Evolutionary conservation across 2,888 invertebrate genomes (phyloP).

Genomic region (Palloptera scutellata): DNA sequence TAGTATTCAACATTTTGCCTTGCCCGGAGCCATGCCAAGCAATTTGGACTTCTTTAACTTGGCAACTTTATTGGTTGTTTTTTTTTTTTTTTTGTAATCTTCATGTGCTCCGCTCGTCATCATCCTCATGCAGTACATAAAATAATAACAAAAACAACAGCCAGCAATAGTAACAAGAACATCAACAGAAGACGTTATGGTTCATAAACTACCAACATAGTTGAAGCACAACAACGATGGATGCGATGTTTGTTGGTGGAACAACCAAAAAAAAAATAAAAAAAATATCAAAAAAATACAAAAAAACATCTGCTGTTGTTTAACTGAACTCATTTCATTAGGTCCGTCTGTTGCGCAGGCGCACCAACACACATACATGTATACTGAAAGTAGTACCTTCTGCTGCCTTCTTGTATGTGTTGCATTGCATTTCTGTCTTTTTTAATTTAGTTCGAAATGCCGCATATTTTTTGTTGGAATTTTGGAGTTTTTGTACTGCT

Average conservation of each 20-base stretch:
- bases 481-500: constrained; percentile 24
- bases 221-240: constrained; percentile 36
- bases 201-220: constrained; percentile 45
- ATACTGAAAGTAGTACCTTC: background rate
- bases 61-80: constrained; percentile 2
- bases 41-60: constrained; percentile 14
- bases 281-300: constrained; percentile 43
- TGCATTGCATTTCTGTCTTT: constrained; percentile 9
- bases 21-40: background rate
- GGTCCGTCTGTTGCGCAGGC: constrained; percentile 48
- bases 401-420: constrained; percentile 8
- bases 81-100: background rate
- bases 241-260: background rate
- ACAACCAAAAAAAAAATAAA: constrained; percentile 44
- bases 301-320: constrained; percentile 57
- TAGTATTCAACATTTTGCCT: background rate
- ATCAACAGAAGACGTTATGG: constrained; percentile 48
- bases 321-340: constrained; percentile 38
- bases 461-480: constrained; percentile 18
- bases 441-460: constrained; percentile 23
- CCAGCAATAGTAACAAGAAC: background rate
- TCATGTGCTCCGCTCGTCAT: constrained; percentile 2
- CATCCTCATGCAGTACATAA: background rate
- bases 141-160: background rate
- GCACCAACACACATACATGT: constrained; percentile 32